Conservation (phyloP, 1,140 invertebrate genomes). For the Drosophila athabasca region DNA sequence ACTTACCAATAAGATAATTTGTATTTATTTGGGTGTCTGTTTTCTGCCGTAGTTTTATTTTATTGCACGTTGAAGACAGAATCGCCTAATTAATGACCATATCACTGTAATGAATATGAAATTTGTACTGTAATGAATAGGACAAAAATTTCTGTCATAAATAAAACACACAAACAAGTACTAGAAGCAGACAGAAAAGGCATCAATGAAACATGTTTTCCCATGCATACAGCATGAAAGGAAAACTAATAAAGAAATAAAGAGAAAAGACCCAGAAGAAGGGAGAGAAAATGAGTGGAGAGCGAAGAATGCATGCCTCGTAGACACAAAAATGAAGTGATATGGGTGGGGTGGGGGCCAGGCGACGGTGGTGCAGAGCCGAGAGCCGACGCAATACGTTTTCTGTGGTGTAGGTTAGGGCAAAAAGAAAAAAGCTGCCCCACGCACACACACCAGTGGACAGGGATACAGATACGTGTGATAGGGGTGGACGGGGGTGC, state of each 20-base stretch:
- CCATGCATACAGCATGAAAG: slow-evolving; percentile 10
- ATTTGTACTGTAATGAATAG: not conserved
- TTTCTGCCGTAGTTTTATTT: not conserved
- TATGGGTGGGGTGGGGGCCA: slow-evolving; percentile 5
- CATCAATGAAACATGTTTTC: slow-evolving; percentile 61
- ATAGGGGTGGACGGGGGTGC: slow-evolving; percentile 16
- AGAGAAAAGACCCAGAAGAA: slow-evolving; percentile 26
- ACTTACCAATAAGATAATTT: too few species aligned
- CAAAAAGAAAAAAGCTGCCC: slow-evolving; percentile 52
- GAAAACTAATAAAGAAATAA: slow-evolving; percentile 47
- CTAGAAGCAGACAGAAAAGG: slow-evolving; percentile 14
- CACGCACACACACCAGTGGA: slow-evolving; percentile 13
- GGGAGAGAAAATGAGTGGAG: not conserved
- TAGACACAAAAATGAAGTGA: slow-evolving; percentile 53
- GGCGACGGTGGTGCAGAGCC: slow-evolving; percentile 35
- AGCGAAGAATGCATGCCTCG: slow-evolving; percentile 48
- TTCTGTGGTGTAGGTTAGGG: slow-evolving; percentile 79
- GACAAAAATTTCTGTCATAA: not conserved
- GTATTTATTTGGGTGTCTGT: too few species aligned
- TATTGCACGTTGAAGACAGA: not conserved
- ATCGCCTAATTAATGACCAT: not conserved
- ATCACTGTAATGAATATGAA: slow-evolving; percentile 3
- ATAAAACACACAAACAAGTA: slow-evolving; percentile 15
- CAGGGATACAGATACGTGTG: slow-evolving; percentile 18
- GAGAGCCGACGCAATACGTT: slow-evolving; percentile 71